Conservation (phyloP, 2,113 vertebrate genomes). For the Phocoena phocoena region DNA sequence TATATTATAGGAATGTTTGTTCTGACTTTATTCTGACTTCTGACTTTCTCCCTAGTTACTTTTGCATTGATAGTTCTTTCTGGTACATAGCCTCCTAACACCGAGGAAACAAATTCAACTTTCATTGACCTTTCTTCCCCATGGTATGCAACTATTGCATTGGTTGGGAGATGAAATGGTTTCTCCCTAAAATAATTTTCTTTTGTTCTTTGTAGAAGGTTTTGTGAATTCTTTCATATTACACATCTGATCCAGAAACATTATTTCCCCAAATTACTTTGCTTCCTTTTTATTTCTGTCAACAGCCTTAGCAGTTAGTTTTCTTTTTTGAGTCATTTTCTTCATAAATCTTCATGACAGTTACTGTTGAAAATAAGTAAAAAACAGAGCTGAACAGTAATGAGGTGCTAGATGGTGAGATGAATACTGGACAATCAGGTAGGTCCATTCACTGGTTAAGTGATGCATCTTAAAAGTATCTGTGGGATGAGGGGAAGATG, state of each 20-base stretch:
- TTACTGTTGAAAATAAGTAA: neutral
- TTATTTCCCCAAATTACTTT: neutral
- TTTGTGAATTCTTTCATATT: slow-evolving; percentile 28
- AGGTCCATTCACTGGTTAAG: neutral
- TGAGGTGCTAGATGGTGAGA: neutral
- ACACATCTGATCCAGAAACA: neutral
- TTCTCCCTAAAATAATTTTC: neutral
- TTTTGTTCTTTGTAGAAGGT: neutral
- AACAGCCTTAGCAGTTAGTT: neutral
- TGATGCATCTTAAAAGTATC: neutral
- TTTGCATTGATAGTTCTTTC: neutral
- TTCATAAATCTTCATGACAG: neutral
- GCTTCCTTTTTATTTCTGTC: neutral
- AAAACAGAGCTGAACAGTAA: neutral
- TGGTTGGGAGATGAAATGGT: neutral
- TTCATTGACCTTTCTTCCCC: neutral
- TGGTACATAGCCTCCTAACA: neutral
- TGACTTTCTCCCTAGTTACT: neutral
- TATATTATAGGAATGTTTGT: neutral
- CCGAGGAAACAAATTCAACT: neutral
- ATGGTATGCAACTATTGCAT: neutral
- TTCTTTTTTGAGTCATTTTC: neutral
- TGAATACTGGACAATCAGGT: neutral
- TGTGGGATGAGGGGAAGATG: neutral
- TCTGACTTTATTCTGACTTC: neutral